Base-by-base conservation (phyloP, 2,888 invertebrate species). In the Athalia circularis region DNA sequence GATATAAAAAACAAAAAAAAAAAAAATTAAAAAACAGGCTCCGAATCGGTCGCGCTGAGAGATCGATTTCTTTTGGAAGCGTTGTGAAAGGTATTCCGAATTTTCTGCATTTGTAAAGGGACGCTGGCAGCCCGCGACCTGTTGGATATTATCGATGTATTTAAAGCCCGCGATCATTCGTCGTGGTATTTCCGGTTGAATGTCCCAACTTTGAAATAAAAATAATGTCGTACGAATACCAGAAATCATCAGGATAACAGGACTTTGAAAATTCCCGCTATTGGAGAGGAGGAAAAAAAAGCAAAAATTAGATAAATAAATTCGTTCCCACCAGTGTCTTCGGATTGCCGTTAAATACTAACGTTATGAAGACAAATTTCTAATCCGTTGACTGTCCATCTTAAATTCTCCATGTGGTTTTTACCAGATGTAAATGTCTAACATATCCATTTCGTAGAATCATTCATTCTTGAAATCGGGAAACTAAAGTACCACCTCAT, bases 1-100 rank as follows among this genome's bases (percentile, higher is more conserved):
- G 52, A 45, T 64, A 83, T 83, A 82, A 83, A 80, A 80, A 79
- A 15, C 0, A 81, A 83, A 65, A 84, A 83, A 83, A 83, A 80
- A 80, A 80, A 45, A 72, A 29, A n/a, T n/a, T n/a, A n/a, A n/a
- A 0, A 2, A 29, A 29, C 29, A 29, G 29, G 15, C 13, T 47
- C 59, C 59, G 45, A 59, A 15, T 72, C 47, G 9, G 59, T 59
- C 57, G 13, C 59, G 50, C 52, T n/a, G 5, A 4, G 13, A 45
- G 13, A 29, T 29, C 29, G 2, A 29, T 48, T 72, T 59, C 59
- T 59, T 72, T 72, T 3, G 6, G 72, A 45, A 47, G 57, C 2
- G 29, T 3, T 59, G 13, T 59, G 8, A 47, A 59, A 72, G 45
- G n/a, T 15, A 59, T 57, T 15, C 59, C 9, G 2, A 8, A 59